These are phyloP conservation scores for Andrena fulva DNA, from an alignment of 2,888 invertebrate genomes.

Conservation along the genomic window DNA sequence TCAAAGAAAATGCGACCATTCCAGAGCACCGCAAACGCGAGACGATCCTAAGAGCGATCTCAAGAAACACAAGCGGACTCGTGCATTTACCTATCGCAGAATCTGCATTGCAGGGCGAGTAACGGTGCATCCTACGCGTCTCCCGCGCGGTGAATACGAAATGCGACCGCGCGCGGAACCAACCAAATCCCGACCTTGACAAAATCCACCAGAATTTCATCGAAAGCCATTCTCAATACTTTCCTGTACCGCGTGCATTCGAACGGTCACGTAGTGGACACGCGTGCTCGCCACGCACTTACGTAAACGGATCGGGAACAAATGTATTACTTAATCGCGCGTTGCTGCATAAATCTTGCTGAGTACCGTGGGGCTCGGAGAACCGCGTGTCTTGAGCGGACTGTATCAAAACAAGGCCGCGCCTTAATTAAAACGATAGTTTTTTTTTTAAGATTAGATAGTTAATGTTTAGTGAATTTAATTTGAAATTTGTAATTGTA, in stretches of 20 bases:
- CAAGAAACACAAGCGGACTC: not conserved
- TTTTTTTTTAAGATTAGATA: no score
- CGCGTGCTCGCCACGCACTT: conserved; percentile 10
- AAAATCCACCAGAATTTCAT: conserved; percentile 21
- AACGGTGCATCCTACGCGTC: conserved; percentile 44
- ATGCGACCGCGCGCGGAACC: not conserved
- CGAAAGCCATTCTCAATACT: not conserved
- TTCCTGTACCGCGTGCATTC: not conserved
- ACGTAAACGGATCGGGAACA: conserved; percentile 47
- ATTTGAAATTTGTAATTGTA: no score
- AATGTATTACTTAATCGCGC: conserved; percentile 49
- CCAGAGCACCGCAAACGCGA: not conserved
- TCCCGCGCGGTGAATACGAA: conserved; percentile 31
- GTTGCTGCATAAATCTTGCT: conserved; percentile 38
- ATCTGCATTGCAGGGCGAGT: conserved; percentile 48
- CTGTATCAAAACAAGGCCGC: not conserved
- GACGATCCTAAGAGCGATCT: conserved; percentile 15
- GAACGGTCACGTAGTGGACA: conserved; percentile 7
- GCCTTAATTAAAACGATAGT: no score
- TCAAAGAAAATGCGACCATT: not conserved
- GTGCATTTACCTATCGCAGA: conserved; percentile 40
- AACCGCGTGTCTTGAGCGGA: not conserved
- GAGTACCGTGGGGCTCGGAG: not conserved
- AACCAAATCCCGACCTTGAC: conserved; percentile 46
- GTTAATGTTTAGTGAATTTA: no score